Evolutionary conservation across 1,140 invertebrate species (phyloP).

Genomic region (Mya arenaria): DNA sequence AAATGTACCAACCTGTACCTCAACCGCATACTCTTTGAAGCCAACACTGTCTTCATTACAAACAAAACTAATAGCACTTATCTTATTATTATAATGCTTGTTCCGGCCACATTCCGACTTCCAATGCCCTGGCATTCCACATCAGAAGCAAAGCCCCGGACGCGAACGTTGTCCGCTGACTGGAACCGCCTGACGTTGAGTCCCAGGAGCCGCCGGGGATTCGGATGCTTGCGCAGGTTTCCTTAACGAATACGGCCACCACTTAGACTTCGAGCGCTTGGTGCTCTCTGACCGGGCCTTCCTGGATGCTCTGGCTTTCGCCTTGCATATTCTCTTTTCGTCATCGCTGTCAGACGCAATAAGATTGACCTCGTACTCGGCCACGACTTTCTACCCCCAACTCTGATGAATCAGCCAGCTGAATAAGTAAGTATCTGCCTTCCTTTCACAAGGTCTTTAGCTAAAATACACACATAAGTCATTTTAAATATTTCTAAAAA

Average conservation of each 20-base stretch:
- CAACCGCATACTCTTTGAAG: neutral
- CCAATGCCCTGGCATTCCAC: conserved; percentile 9
- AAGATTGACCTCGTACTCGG: neutral
- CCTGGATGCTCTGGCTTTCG: neutral
- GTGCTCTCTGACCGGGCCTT: neutral
- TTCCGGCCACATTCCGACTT: neutral
- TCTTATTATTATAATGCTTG: conserved; percentile 13
- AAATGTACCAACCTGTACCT: neutral
- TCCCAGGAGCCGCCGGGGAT: neutral
- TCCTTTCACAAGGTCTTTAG: neutral
- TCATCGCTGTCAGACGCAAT: neutral
- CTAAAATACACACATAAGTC: neutral
- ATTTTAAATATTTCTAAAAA: neutral
- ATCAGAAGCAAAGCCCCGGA: neutral
- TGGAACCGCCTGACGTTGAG: no score
- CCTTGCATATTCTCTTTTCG: neutral
- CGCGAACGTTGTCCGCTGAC: neutral
- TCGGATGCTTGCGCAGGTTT: neutral
- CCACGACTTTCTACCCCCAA: neutral
- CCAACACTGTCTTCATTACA: neutral
- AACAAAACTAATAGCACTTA: neutral
- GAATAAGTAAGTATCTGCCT: neutral
- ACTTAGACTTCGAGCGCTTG: neutral
- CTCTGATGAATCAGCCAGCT: neutral
- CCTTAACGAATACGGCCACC: neutral